A percentile compares a stretch with the other conserved stretches of the same genome.
Evolutionary conservation across 2,113 vertebrate genomes (phyloP).

Genomic region (Heterotis niloticus): DNA sequence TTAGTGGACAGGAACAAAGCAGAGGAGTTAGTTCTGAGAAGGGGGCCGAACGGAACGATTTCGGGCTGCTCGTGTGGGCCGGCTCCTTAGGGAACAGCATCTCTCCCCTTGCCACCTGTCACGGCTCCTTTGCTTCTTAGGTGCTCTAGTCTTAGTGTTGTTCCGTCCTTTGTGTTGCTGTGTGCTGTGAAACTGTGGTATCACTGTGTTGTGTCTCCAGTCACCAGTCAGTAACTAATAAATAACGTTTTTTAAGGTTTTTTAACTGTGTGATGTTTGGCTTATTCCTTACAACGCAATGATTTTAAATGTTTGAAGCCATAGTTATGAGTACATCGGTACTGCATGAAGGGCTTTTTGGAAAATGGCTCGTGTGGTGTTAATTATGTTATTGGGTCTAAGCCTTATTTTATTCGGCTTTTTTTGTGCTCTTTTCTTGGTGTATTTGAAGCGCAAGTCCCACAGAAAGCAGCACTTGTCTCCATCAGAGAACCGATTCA

Average conservation of each 20-base stretch:
- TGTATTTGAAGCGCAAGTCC: too few species aligned
- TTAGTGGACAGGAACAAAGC: too few species aligned
- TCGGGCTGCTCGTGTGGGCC: too few species aligned
- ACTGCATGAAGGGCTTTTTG: background rate
- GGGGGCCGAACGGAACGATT: too few species aligned
- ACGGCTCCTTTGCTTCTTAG: background rate
- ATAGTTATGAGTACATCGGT: conserved; percentile 2
- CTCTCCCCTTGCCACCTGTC: background rate
- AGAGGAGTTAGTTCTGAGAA: too few species aligned
- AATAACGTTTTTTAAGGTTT: conserved; percentile 21
- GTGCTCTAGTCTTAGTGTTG: background rate
- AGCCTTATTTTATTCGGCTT: too few species aligned
- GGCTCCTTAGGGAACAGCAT: background rate
- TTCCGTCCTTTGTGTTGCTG: conserved; percentile 18
- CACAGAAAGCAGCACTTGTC: too few species aligned
- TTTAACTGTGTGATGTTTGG: conserved; percentile 40
- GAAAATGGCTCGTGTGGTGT: too few species aligned
- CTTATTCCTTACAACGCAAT: conserved; percentile 37
- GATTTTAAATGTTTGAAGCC: conserved; percentile 44
- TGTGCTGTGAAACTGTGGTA: conserved; percentile 50
- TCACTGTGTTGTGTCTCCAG: conserved; percentile 66
- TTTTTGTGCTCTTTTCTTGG: too few species aligned
- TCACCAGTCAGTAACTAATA: conserved; percentile 72
- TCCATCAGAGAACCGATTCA: too few species aligned
- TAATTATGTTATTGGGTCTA: too few species aligned